Conservation (phyloP, 2,113 vertebrate species). For the Macquaria ambigua region DNA sequence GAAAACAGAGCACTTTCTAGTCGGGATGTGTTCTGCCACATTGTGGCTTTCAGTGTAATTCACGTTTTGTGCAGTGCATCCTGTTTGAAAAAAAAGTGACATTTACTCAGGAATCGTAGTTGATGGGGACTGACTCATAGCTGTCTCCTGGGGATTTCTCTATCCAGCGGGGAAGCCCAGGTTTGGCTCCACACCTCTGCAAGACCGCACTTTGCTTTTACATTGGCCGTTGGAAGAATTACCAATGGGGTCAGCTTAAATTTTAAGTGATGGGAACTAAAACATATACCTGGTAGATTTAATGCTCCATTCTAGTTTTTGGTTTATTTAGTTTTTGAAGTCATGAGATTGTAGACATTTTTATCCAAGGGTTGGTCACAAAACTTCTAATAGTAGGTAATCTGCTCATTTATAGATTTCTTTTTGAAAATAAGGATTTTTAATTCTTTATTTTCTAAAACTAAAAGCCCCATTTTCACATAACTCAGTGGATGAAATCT, state of each 20-base stretch:
- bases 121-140: constrained; percentile 11
- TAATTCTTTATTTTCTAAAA: neutral
- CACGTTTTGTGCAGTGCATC: neutral
- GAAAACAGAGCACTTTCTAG: rapidly evolving
- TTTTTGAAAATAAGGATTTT: neutral
- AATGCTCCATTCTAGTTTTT: neutral
- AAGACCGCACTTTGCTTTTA: neutral
- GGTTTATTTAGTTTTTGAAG: neutral
- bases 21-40: neutral
- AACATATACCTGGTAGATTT: neutral
- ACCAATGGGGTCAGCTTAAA: too few species aligned
- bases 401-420: neutral
- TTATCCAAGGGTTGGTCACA: neutral
- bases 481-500: neutral
- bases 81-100: constrained; percentile 13
- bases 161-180: constrained; percentile 7
- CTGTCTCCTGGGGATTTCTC: constrained; percentile 9
- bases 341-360: neutral
- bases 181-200: neutral
- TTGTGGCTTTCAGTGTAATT: neutral
- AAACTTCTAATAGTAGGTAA: neutral
- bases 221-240: neutral
- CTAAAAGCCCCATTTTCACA: neutral
- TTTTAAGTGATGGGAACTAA: neutral
- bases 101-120: neutral